A percentile compares a stretch with the other conserved stretches of the same genome.
These are phyloP conservation scores for Pyrrhia umbra DNA, from an alignment of 2,888 invertebrate genomes.

Conservation along the genomic window DNA sequence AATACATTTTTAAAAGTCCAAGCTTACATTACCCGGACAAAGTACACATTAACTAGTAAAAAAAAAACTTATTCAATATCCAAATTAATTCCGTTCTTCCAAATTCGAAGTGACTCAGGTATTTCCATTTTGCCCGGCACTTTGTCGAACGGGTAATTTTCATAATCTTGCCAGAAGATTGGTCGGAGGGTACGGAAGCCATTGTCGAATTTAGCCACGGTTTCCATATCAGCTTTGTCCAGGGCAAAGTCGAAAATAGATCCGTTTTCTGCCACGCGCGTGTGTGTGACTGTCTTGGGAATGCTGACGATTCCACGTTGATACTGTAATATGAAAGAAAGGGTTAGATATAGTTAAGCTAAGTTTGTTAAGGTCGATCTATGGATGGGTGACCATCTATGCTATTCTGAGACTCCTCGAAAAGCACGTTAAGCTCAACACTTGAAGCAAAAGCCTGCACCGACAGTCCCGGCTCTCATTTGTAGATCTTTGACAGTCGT, in stretches of 20 bases:
- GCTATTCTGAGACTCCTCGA: too few species aligned
- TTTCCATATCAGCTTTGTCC: slow-evolving; percentile 68
- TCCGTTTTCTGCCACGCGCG: slow-evolving; percentile 77
- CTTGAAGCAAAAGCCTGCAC: too few species aligned
- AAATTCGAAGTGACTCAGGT: slow-evolving; percentile 25
- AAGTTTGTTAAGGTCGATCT: too few species aligned
- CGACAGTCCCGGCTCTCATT: too few species aligned
- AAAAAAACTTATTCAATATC: slow-evolving; percentile 60
- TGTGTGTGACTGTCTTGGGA: slow-evolving; percentile 78
- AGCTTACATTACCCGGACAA: too few species aligned
- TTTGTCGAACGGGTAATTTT: slow-evolving; percentile 60
- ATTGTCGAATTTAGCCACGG: slow-evolving; percentile 74
- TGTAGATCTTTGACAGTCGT: too few species aligned
- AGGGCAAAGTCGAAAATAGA: slow-evolving; percentile 81
- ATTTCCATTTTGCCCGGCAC: slow-evolving; percentile 34
- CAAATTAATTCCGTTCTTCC: slow-evolving; percentile 58
- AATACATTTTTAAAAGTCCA: too few species aligned
- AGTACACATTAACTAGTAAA: too few species aligned
- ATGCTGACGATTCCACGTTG: slow-evolving; percentile 76
- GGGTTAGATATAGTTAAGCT: too few species aligned
- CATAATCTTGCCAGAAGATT: slow-evolving; percentile 72
- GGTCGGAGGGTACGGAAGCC: slow-evolving; percentile 73
- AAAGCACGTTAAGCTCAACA: too few species aligned
- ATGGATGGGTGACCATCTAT: too few species aligned
- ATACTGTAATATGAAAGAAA: slow-evolving; percentile 74